Evolutionary conservation across 2,797 vertebrate species (phyloP).

Genomic region (Poliocrania exsul): DNA sequence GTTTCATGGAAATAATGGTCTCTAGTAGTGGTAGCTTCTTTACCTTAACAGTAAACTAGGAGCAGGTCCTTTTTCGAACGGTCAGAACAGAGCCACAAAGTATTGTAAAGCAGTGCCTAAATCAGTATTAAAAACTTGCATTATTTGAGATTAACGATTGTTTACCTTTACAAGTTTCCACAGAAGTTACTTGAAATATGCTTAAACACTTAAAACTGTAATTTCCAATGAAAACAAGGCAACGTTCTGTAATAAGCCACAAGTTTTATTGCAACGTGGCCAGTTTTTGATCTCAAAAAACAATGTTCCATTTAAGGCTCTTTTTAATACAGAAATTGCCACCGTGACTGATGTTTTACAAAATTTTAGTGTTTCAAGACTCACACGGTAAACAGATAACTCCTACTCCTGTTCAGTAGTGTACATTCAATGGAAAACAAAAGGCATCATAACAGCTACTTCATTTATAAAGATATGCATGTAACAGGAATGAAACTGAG

Average conservation of each 20-base stretch:
- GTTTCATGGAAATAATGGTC: constrained; percentile 55
- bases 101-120: constrained; percentile 56
- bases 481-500: constrained; percentile 85
- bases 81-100: constrained; percentile 52
- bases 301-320: constrained; percentile 91
- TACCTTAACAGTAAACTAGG: constrained; percentile 35
- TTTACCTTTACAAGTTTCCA: constrained; percentile 68
- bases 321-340: constrained; percentile 87
- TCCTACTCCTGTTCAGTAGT: constrained; percentile 81
- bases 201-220: constrained; percentile 57
- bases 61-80: constrained; percentile 48
- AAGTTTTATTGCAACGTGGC: constrained; percentile 95
- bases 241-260: constrained; percentile 86
- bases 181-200: constrained; percentile 63
- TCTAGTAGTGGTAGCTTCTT: constrained; percentile 60
- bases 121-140: constrained; percentile 48
- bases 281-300: constrained; percentile 88
- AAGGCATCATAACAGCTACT: constrained; percentile 83
- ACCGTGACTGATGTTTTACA: constrained; percentile 81
- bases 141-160: constrained; percentile 66
- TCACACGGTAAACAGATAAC: constrained; percentile 82
- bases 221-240: constrained; percentile 82
- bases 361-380: constrained; percentile 85
- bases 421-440: constrained; percentile 87
- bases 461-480: constrained; percentile 79